Conservation (phyloP, 2,888 invertebrate genomes). For the Pseudolycoriella hygida region DNA sequence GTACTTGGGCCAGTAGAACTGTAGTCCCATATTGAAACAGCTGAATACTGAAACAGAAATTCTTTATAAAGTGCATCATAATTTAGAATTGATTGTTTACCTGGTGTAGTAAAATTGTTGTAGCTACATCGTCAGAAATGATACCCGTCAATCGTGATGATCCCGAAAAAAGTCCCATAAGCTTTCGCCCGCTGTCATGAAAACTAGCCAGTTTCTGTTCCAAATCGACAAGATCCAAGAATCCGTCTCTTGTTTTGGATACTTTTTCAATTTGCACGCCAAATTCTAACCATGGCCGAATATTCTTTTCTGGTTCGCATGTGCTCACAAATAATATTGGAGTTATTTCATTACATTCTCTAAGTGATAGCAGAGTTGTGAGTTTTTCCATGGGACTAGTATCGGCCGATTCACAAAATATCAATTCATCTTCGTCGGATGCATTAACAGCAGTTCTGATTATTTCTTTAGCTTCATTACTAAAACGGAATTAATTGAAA, state of each 20-base stretch:
- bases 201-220: constrained; percentile 49
- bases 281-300: constrained; percentile 68
- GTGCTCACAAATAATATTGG: constrained; percentile 34
- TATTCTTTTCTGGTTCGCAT: constrained; percentile 55
- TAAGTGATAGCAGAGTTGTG: constrained; percentile 9
- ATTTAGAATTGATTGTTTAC: constrained; percentile 2
- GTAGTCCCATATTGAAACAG: constrained; percentile 79
- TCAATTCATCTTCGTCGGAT: constrained; percentile 61
- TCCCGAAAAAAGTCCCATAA: constrained; percentile 74
- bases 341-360: constrained; percentile 1
- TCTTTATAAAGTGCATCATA: neutral
- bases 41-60: constrained; percentile 37
- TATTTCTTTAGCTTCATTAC: constrained; percentile 65
- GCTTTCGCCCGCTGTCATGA: constrained; percentile 39
- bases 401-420: constrained; percentile 36
- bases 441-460: constrained; percentile 65
- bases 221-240: constrained; percentile 58
- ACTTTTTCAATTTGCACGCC: constrained; percentile 66
- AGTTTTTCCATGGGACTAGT: constrained; percentile 11
- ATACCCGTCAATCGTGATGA: constrained; percentile 82
- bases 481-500: constrained; percentile 20
- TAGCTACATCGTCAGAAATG: constrained; percentile 64
- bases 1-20: constrained; percentile 69
- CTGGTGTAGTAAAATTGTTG: constrained; percentile 62
- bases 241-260: constrained; percentile 59